These are phyloP conservation scores for Clitarchus hookeri DNA, from an alignment of 2,888 invertebrate genomes.

Conservation along the genomic window DNA sequence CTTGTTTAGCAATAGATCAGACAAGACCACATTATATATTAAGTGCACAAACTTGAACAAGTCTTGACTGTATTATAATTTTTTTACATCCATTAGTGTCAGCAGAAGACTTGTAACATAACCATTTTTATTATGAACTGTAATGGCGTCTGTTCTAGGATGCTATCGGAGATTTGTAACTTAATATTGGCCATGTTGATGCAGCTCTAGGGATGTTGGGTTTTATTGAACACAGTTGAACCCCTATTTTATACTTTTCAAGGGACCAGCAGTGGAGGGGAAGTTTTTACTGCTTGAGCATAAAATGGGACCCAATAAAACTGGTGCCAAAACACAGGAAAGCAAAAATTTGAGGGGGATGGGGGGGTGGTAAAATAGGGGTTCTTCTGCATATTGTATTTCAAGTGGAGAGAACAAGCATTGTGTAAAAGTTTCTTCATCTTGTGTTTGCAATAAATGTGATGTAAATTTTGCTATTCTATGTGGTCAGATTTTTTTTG, in stretches of 20 bases:
- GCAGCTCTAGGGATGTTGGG: slow-evolving; percentile 14
- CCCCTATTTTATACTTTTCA: slow-evolving; percentile 31
- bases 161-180: slow-evolving; percentile 27
- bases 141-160: slow-evolving; percentile 39
- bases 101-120: slow-evolving; percentile 7
- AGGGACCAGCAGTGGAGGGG: slow-evolving; percentile 3
- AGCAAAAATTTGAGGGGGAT: background rate
- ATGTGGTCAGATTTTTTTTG: background rate
- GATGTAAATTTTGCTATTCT: slow-evolving; percentile 34
- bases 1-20: slow-evolving; percentile 27
- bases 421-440: slow-evolving; percentile 35
- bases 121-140: background rate
- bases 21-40: background rate
- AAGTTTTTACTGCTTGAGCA: background rate
- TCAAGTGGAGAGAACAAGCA: slow-evolving; percentile 28
- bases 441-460: slow-evolving; percentile 38
- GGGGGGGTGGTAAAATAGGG: background rate
- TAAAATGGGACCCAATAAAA: background rate
- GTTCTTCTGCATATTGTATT: slow-evolving; percentile 33
- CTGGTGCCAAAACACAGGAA: slow-evolving; percentile 18
- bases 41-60: background rate
- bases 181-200: background rate
- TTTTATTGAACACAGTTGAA: background rate
- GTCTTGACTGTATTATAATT: slow-evolving; percentile 30
- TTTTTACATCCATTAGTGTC: slow-evolving; percentile 26